Base-by-base conservation (phyloP, 1,140 invertebrate species). In the Drosophila cardini region DNA sequence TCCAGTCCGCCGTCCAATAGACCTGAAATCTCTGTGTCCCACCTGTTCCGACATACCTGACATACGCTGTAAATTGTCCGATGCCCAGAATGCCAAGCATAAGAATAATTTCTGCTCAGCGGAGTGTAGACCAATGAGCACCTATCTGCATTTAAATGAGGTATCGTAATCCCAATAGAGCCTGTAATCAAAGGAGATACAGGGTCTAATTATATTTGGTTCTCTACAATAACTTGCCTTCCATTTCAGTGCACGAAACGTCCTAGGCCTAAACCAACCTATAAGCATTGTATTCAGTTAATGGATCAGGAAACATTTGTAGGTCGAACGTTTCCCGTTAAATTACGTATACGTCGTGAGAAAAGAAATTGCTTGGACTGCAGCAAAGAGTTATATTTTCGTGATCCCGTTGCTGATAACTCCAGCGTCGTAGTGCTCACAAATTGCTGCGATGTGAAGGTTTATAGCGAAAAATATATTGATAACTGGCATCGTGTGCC, bases 401-500 rank as follows among this genome's bases (percentile, higher is more conserved):
- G 80, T 8, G 45, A 87, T 48, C 40, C 79, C 2, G 60, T 89
- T 13, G 55, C 83, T 0, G 71, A 58, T 10, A 89, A 73, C 9
- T 36, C 34, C 7, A 82, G 65, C 26, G 68, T 87, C 1, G 46
- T 87, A 40, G 57, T 87, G 1, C 42, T 87, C 5, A 16, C 42
- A 0, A 80, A 77, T 38, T 87, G 83, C 38, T 87, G 83, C 26
- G 76, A 71, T 1, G 50, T 87, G 0, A 68, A 79, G 40, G 84
- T 89, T 2, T 87, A 87, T 67, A 67, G 43, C 2, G 38, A 72
- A 4, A 36, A 57, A 0, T 70, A 53, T 15, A 53, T 87, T 6
- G 79, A 87, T 0, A 72, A 76, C 9, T 68, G 86, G 83, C 81
- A 87, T 55, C 70, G 65, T 26, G 83, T 86, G 13, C 77, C 50